These are phyloP conservation scores for Lepidothrix coronata DNA, from an alignment of 2,113 vertebrate species.

Conservation along the genomic window DNA sequence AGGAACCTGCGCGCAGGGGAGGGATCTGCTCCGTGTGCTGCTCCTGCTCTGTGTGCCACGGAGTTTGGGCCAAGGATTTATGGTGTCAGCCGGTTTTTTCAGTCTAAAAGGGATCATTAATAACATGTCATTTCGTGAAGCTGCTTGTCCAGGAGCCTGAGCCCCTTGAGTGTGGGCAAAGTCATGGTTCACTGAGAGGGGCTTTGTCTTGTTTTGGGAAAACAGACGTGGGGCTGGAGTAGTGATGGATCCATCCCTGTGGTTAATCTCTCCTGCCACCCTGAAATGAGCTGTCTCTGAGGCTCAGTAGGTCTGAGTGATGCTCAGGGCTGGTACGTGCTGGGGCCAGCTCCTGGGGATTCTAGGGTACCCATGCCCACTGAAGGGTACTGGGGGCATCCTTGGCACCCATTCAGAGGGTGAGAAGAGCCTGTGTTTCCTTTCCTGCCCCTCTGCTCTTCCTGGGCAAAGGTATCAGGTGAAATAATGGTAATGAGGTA, in stretches of 20 bases:
- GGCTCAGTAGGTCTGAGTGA: neutral
- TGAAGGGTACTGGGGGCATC: neutral
- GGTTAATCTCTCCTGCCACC: neutral
- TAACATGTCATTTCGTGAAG: rapidly evolving
- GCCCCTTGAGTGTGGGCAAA: rapidly evolving
- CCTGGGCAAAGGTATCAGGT: neutral
- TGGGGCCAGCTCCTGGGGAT: neutral
- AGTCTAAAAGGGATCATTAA: rapidly evolving
- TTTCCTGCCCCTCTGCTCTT: neutral
- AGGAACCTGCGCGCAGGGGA: neutral
- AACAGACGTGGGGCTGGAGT: rapidly evolving
- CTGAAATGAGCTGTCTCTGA: neutral
- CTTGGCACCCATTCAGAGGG: neutral
- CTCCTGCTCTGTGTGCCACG: neutral
- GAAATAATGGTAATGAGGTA: rapidly evolving
- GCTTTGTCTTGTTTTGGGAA: neutral
- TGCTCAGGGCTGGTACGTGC: rapidly evolving
- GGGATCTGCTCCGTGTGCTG: neutral
- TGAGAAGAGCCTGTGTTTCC: rapidly evolving
- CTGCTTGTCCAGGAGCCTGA: rapidly evolving
- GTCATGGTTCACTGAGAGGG: neutral
- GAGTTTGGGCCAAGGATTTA: neutral
- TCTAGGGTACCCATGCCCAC: rapidly evolving
- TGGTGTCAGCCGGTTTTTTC: no score
- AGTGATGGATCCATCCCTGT: rapidly evolving